These are phyloP conservation scores for Phoeniculus purpureus DNA, from an alignment of 2,797 vertebrate species.

Conservation along the genomic window DNA sequence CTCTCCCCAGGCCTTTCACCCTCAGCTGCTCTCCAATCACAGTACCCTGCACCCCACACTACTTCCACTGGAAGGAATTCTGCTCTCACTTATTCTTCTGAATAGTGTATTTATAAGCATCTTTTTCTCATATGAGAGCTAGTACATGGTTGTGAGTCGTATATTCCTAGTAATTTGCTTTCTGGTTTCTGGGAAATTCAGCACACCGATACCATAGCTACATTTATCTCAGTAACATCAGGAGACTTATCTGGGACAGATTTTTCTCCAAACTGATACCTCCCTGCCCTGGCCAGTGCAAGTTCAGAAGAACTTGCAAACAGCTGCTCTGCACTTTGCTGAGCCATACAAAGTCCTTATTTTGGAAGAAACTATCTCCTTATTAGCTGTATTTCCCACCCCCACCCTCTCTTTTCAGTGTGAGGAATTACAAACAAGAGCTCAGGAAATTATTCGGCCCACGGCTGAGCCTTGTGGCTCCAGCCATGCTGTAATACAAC, in stretches of 20 bases:
- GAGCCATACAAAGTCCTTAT: not conserved
- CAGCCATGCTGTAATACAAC: not conserved
- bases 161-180: not conserved
- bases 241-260: not conserved
- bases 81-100: not conserved
- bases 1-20: not conserved
- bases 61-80: not conserved
- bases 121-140: not conserved
- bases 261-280: not conserved
- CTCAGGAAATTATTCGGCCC: not conserved
- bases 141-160: not conserved
- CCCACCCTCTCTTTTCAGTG: not conserved
- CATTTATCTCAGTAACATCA: not conserved
- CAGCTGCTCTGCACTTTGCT: not conserved
- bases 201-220: not conserved
- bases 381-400: not conserved
- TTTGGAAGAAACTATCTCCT: not conserved
- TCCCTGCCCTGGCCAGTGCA: not conserved
- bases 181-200: not conserved
- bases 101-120: not conserved
- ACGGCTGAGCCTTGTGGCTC: not conserved
- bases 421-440: not conserved
- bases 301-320: not conserved
- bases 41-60: fast-evolving
- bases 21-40: fast-evolving